A percentile compares a stretch with the other conserved stretches of the same genome.
These are phyloP conservation scores for Archivesica marissinica DNA, from an alignment of 1,140 invertebrate species.

Conservation along the genomic window DNA sequence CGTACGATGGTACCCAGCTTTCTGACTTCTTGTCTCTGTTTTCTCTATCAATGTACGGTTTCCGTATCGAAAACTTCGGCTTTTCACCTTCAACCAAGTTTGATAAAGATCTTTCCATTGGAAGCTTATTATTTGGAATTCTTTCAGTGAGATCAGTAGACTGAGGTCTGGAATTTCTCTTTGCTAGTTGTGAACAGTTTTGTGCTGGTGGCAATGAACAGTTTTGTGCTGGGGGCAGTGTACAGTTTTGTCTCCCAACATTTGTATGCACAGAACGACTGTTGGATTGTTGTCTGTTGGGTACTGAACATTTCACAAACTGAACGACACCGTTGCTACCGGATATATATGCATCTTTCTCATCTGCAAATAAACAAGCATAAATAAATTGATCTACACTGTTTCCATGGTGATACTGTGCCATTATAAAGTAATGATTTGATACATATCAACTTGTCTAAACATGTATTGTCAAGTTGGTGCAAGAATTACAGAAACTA, in stretches of 20 bases:
- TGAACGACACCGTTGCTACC: not conserved
- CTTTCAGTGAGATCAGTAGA: slow-evolving; percentile 55
- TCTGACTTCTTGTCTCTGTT: slow-evolving; percentile 52
- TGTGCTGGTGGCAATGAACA: slow-evolving; percentile 26
- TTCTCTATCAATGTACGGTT: slow-evolving; percentile 50
- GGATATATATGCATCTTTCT: slow-evolving; percentile 35
- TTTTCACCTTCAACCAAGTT: slow-evolving; percentile 56
- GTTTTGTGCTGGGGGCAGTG: too few species aligned
- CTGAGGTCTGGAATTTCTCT: slow-evolving; percentile 47
- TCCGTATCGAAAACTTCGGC: slow-evolving; percentile 56
- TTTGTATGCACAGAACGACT: slow-evolving; percentile 10
- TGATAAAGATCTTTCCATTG: slow-evolving; percentile 35
- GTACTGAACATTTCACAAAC: slow-evolving; percentile 25
- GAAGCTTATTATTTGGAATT: slow-evolving; percentile 26
- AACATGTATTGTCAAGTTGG: too few species aligned
- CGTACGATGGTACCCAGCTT: slow-evolving; percentile 57
- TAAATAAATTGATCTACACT: not conserved
- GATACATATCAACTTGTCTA: too few species aligned
- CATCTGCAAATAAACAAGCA: slow-evolving; percentile 29
- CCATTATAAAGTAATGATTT: not conserved
- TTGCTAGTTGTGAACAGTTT: slow-evolving; percentile 5
- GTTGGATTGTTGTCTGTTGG: slow-evolving; percentile 31
- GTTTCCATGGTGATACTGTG: not conserved
- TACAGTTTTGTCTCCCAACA: not conserved
- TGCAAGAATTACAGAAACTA: too few species aligned